These are phyloP conservation scores for Coenonympha arcania DNA, from an alignment of 2,888 invertebrate genomes.

Conservation along the genomic window DNA sequence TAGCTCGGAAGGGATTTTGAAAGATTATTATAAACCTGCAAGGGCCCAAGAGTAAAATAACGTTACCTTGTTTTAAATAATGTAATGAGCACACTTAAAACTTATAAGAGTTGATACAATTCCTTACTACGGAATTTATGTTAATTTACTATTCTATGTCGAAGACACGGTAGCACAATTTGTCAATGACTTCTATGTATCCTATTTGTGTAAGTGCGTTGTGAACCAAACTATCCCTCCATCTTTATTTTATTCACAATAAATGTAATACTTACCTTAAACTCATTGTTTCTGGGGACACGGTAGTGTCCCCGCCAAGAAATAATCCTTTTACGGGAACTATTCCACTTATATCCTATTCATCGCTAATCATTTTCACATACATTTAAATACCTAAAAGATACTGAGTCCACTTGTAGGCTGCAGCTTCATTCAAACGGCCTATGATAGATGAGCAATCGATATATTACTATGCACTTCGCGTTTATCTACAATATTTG, in stretches of 20 bases:
- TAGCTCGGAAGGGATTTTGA: no score
- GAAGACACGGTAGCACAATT: background rate
- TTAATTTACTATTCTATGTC: background rate
- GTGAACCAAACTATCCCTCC: slow-evolving; percentile 63
- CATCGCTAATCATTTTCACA: slow-evolving; percentile 31
- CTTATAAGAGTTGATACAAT: no score
- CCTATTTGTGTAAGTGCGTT: background rate
- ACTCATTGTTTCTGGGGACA: no score
- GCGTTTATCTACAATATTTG: slow-evolving; percentile 3
- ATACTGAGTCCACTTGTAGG: slow-evolving; percentile 9
- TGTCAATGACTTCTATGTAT: no score
- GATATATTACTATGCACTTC: slow-evolving; percentile 8
- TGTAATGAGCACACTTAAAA: no score
- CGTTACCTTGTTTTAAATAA: no score
- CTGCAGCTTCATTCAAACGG: slow-evolving; percentile 12
- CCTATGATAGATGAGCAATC: slow-evolving; percentile 17
- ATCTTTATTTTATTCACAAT: slow-evolving; percentile 69
- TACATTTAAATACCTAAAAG: no score
- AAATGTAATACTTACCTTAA: slow-evolving; percentile 59
- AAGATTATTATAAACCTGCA: no score
- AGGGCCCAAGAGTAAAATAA: no score
- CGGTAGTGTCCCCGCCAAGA: no score
- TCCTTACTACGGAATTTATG: background rate
- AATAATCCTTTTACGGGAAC: no score
- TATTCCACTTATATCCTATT: no score